Conservation (phyloP, 1,140 invertebrate genomes). For the Drosophila takahashii region DNA sequence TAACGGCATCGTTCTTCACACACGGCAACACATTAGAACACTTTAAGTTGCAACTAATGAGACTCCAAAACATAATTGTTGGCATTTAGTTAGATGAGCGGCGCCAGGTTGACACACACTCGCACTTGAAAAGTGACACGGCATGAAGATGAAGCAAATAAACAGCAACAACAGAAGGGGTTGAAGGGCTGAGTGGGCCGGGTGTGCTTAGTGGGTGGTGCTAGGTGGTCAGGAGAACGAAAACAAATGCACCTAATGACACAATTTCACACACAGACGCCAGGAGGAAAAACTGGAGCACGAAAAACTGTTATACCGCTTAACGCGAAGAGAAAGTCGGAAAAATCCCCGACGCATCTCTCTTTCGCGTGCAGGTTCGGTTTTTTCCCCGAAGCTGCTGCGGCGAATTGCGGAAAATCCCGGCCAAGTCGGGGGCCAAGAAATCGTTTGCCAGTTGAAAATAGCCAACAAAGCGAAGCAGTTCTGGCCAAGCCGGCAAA, state of each 20-base stretch:
- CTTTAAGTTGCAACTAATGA: conserved; percentile 81
- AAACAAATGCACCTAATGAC: conserved; percentile 83
- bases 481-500: conserved; percentile 63
- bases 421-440: conserved; percentile 18
- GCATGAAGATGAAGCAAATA: conserved; percentile 67
- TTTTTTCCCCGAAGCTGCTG: conserved; percentile 25
- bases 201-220: conserved; percentile 4
- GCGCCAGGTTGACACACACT: conserved; percentile 49
- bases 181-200: background rate
- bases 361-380: conserved; percentile 7
- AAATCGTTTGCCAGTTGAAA: conserved; percentile 60
- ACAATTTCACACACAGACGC: conserved; percentile 61
- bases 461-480: conserved; percentile 71
- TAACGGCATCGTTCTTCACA: conserved; percentile 80
- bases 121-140: conserved; percentile 63
- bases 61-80: conserved; percentile 83
- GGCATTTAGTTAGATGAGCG: conserved; percentile 73
- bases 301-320: conserved; percentile 66
- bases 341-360: conserved; percentile 15
- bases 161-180: conserved; percentile 45
- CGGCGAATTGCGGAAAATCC: conserved; percentile 53
- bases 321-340: conserved; percentile 40
- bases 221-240: conserved; percentile 62
- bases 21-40: conserved; percentile 67
- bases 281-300: conserved; percentile 46